Conservation (phyloP, 2,888 invertebrate genomes). For the Dynastes hyllus region DNA sequence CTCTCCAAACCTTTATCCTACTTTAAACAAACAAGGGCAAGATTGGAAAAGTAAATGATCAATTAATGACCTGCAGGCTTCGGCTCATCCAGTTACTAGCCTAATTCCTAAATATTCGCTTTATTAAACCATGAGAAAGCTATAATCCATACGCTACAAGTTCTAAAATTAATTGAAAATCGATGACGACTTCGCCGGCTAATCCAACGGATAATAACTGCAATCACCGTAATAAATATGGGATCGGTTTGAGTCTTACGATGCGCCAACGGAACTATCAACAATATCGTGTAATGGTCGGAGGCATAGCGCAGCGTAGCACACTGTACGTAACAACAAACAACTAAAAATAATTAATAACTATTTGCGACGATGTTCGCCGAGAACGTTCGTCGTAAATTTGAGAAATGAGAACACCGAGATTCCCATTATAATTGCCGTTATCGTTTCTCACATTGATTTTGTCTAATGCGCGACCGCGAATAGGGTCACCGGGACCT, state of each 20-base stretch:
- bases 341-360: conserved; percentile 33
- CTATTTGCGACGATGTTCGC: conserved; percentile 34
- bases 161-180: conserved; percentile 37
- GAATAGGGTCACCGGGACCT: conserved; percentile 41
- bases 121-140: conserved; percentile 32
- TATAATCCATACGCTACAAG: conserved; percentile 20
- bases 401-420: conserved; percentile 31
- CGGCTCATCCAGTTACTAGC: neutral
- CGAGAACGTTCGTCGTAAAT: conserved; percentile 29
- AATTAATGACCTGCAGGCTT: conserved; percentile 14
- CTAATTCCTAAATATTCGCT: conserved; percentile 14
- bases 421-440: conserved; percentile 34
- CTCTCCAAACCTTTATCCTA: conserved; percentile 26
- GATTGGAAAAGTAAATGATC: conserved; percentile 3
- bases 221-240: conserved; percentile 42
- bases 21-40: conserved; percentile 18
- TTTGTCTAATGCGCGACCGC: conserved; percentile 14
- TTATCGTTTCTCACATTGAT: conserved; percentile 37
- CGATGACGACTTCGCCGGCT: conserved; percentile 26
- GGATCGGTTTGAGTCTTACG: conserved; percentile 22
- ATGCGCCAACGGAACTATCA: conserved; percentile 14
- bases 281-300: conserved; percentile 14
- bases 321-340: conserved; percentile 12
- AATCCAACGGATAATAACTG: conserved; percentile 39
- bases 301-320: neutral